These are phyloP conservation scores for Typhlomys cinereus DNA, from an alignment of 2,113 vertebrate genomes.

Conservation along the genomic window DNA sequence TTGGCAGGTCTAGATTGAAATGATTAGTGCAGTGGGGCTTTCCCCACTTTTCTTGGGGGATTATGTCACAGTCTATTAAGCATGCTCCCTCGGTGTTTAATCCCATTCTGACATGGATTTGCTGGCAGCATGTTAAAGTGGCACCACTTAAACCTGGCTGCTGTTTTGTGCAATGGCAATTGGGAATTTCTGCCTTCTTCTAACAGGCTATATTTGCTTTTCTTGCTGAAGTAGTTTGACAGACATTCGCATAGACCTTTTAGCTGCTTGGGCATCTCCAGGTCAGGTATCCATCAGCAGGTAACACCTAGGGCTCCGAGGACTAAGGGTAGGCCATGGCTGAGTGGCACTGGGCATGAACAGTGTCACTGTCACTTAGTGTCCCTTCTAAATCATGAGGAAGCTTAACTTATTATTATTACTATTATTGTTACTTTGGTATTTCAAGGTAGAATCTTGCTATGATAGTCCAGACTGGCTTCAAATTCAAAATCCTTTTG, in stretches of 20 bases:
- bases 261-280: background rate
- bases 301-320: background rate
- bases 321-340: background rate
- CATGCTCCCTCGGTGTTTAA: conserved; percentile 48
- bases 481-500: background rate
- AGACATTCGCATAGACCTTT: background rate
- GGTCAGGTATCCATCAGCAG: background rate
- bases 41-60: conserved; percentile 68
- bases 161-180: background rate
- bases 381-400: background rate
- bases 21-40: conserved; percentile 26
- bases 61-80: conserved; percentile 70
- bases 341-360: background rate
- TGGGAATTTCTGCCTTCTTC: background rate
- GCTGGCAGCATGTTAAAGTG: conserved; percentile 50
- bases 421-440: background rate
- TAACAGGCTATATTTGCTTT: background rate
- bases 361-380: background rate
- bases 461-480: background rate
- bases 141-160: background rate
- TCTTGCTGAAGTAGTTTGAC: background rate
- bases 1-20: conserved; percentile 60
- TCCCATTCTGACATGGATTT: conserved; percentile 60
- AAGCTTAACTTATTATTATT: background rate
- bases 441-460: background rate